Evolutionary conservation across 2,888 invertebrate species (phyloP), one percentile per base, ranked within the genome.

Genomic region (Argyra leucocephala): DNA sequence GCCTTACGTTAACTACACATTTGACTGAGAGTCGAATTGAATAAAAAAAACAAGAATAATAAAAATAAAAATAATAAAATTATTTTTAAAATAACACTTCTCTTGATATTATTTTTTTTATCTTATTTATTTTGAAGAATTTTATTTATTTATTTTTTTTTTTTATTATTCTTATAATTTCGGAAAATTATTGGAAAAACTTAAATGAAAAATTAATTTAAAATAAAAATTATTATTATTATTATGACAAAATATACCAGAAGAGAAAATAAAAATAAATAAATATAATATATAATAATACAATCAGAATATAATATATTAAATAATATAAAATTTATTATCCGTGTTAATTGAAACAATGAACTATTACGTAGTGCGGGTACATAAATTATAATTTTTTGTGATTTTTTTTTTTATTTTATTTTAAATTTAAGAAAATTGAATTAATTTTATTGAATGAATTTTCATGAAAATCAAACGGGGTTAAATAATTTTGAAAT

Each of bases 1-100:
- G 79, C 80, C 80, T 79, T 78, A 78, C 78, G 80, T 79, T 74
- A 75, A 78, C 77, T 77, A 78, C 75, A 68, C 67, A 69, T 68
- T 64, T 67, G 68, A 66, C 63, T 58, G 58, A 22, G 6, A 22
- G 6, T 7, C 10, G 21, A 22, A 58, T 7, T 7, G 21, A 26
- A 26, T 26, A 58, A 58, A 58, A 10, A 58, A 22, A 58, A 58
- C 7, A 58, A 22, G 2, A 58, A 58, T 22, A 21, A 22, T 22
- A 58, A 62, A 57, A 63, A 48, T 18, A 1, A 18, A 24, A 48
- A 36, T 1, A 24, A 31, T 26, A 36, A 48, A 18, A 31, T 26
- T n/a, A 63, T n/a, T 24, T 61, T 15, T 15, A 23, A 63, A 63
- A 57, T 63, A 31, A 18, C 15, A 31, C 60, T 24, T n/a, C 5